Evolutionary conservation across 2,113 vertebrate species (phyloP), one percentile per base, ranked within the genome.

Genomic region (Peromyscus leucopus): DNA sequence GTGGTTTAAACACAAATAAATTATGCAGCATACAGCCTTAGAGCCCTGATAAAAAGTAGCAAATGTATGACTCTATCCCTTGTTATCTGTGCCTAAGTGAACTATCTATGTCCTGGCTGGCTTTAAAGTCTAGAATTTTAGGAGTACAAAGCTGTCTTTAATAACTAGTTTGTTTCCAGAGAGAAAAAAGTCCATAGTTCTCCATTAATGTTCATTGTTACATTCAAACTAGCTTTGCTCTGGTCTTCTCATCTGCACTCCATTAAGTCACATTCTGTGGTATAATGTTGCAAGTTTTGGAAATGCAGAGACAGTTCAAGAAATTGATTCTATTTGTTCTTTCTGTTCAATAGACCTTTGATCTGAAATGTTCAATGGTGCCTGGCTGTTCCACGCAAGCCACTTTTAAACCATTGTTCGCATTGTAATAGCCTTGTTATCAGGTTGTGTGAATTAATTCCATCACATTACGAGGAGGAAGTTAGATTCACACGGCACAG

Each of bases 261-360:
- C 65, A 75, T 97, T 97, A 96, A 97, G 94, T 91, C 96, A 93
- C 42, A 31, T 88, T 97, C 79, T 96, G 86, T 93, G 78, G 86
- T 96, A 95, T 89, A 97, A 97, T 31, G 0, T 74, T 97, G 95
- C 61, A 95, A 98, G 97, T 93, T 97, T 85, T 95, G 95, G 94
- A 98, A 98, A 97, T 1, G 22, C 89, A 97, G 98, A 96, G 97
- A 83, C 93, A 88, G 93, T 96, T 97, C 97, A 96, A 98, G 95
- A 96, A 98, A 98, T 98, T 97, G 98, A 98, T 98, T 98, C 94
- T 96, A 15, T 97, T 98, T 98, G 96, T 96, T 98, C 90, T 94
- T 98, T 98, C 98, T 97, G 96, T 88, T 98, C 98, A 98, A 98
- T 97, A 98, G 98, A 97, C 97, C 97, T 98, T 98, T 99, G 98